These are phyloP conservation scores for Pocillopora grandis DNA, from an alignment of 92 coral and sea anemone genomes.

Conservation along the genomic window DNA sequence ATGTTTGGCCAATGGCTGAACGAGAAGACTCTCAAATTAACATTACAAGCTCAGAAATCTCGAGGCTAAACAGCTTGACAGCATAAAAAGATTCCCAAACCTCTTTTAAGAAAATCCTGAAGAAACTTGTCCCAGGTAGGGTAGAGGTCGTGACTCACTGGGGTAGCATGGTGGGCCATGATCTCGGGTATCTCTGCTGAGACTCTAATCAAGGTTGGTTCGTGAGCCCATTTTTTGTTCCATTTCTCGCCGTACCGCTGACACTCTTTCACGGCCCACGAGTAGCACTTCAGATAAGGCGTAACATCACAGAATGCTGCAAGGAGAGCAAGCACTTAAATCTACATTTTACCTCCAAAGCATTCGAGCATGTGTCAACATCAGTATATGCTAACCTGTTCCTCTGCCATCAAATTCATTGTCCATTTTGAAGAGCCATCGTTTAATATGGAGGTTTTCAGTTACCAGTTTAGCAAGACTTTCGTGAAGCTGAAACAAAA, in stretches of 20 bases:
- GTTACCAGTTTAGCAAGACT: slow-evolving; percentile 92
- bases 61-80: no score
- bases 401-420: slow-evolving; percentile 96
- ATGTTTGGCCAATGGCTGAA: no score
- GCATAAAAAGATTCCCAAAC: slow-evolving; percentile 26
- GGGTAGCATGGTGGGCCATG: slow-evolving; percentile 70
- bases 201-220: slow-evolving; percentile 89
- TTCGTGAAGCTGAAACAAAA: slow-evolving; percentile 76
- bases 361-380: no score
- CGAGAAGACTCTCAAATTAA: no score
- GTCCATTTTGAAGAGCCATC: slow-evolving; percentile 99
- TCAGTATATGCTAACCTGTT: slow-evolving; percentile 62
- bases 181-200: slow-evolving; percentile 91
- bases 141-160: slow-evolving; percentile 77
- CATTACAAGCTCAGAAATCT: no score
- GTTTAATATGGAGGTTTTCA: slow-evolving; percentile 87
- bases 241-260: slow-evolving; percentile 98
- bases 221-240: slow-evolving; percentile 98
- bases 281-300: slow-evolving; percentile 81
- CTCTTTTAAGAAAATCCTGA: slow-evolving; percentile 86
- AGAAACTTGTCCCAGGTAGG: slow-evolving; percentile 88
- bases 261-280: slow-evolving; percentile 91
- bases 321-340: neutral
- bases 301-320: slow-evolving; percentile 93
- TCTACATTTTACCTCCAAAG: no score